Base-by-base conservation (phyloP, 2,888 invertebrate genomes). In the Ennomos fuscantarius region DNA sequence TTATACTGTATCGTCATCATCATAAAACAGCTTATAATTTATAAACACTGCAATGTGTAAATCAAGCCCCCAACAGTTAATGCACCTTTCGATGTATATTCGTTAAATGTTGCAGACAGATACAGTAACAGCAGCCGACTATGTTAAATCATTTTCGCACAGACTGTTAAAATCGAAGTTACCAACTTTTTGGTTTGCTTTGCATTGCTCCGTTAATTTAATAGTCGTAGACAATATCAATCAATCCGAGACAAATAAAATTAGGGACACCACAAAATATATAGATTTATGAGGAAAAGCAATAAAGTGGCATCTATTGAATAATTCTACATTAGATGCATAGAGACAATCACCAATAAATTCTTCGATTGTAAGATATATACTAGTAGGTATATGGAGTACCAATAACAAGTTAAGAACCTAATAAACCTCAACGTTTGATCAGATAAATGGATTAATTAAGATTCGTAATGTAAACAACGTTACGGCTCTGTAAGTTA, bases 121-220 rank as follows among this genome's bases (percentile, higher is more conserved):
- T 37, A 59, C 56, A 55, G 58, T 58, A 47, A 43, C 3, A 53
- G 42, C 34, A 60, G 52, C 44, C 34, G 58, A 58, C 55, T 63
- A 56, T 66, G 24, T 36, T 60, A 52, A 68, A 68, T 71, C 49
- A 53, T 59, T 69, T 65, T 15, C 60, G 48, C 53, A 58, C 65
- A 62, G 55, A 39, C 51, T 61, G 59, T 62, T 35, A 49, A 59
- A 51, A 52, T 56, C n/a, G 47, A 54, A 63, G 50, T 61, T 60
- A 62, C 54, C 58, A 65, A 60, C 54, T 43, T 66, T 68, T 55
- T 39, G 54, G 46, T 66, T 57, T 50, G 46, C 67, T 63, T 58
- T 60, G 54, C 55, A 63, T 62, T 60, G 61, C 57, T 62, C 43
- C 54, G 56, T 68, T 52, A 43, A 46, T 57, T 39, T 57, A 40